These are phyloP conservation scores for Trichoplusia ni DNA, from an alignment of 1,140 invertebrate species.

Conservation along the genomic window DNA sequence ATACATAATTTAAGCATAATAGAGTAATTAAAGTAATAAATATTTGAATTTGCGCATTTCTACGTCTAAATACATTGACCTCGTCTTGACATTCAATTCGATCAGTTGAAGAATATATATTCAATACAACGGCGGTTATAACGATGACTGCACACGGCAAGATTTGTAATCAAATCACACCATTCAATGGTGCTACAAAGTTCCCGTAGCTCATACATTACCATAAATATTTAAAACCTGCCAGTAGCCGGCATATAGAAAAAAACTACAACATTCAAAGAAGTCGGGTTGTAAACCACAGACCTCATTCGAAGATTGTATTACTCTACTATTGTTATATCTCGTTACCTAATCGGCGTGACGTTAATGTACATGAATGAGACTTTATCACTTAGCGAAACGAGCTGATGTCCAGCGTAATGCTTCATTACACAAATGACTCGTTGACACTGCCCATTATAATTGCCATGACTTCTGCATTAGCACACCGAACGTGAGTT, in stretches of 20 bases:
- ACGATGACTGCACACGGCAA: conserved; percentile 29
- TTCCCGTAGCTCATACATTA: no score
- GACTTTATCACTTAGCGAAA: conserved; percentile 22
- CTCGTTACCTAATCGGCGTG: conserved; percentile 30
- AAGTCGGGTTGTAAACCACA: conserved; percentile 45
- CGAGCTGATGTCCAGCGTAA: neutral
- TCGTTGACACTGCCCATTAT: conserved; percentile 11
- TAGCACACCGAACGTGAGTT: conserved; percentile 9
- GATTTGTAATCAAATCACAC: conserved; percentile 21
- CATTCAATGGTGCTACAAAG: no score
- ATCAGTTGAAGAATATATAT: conserved; percentile 21
- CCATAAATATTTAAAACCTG: conserved; percentile 9
- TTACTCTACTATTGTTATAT: conserved; percentile 45
- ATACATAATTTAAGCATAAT: no score
- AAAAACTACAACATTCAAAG: neutral
- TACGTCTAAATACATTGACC: conserved; percentile 21
- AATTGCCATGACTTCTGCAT: conserved; percentile 6
- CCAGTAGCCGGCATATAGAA: neutral
- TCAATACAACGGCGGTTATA: conserved; percentile 10
- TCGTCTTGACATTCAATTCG: conserved; percentile 14
- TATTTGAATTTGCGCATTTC: no score
- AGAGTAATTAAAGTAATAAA: no score
- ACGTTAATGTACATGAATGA: neutral
- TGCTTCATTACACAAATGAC: conserved; percentile 27
- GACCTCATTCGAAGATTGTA: conserved; percentile 46